Evolutionary conservation across 2,888 invertebrate species (phyloP), one percentile per base, ranked within the genome.

Genomic region (Apodemia zela): DNA sequence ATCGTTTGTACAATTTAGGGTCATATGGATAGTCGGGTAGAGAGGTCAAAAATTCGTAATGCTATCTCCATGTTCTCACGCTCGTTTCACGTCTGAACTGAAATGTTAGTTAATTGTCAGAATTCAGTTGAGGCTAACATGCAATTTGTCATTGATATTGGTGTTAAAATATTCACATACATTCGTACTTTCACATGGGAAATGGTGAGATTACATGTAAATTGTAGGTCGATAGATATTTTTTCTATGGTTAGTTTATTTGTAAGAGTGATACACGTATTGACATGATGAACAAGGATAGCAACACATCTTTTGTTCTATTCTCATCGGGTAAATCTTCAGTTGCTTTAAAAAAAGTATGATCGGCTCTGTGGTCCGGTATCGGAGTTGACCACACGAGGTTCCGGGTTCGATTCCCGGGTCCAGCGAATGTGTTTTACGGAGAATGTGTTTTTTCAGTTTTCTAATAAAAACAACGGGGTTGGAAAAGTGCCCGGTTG

Each of bases 11-110:
- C 3, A 7, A 6, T 54, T 35, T 33, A 21, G 21, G 61, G 21
- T 57, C 15, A 57, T 57, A 29, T 15, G 54, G 54, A 57, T 57
- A 57, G 21, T 54, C 49, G 69, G 81, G 78, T 73, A 80, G 76
- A 84, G 80, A 82, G 71, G 71, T 70, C 71, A 78, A 81, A 80
- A 76, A 81, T 80, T 81, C 73, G 80, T 81, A 80, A 80, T 78
- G 87, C 80, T 82, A 76, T 81, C 84, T 76, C 81, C 75, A 58
- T 29, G 62, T 63, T 63, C 63, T 59, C 63, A 63, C 63, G 63
- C 59, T 63, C 29, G 63, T 63, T 57, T 59, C 58, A 58, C 29
- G 62, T 62, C 61, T 38, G 62, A 58, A 57, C 54, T 57, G 54
- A 57, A 57, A 57, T 25, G 54, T 57, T 57, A 25, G 54, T 62